A percentile compares a stretch with the other conserved stretches of the same genome.
phyloP scores from a whole-genome alignment of 2,888 invertebrate species.

The Nomada fucata region DNA sequence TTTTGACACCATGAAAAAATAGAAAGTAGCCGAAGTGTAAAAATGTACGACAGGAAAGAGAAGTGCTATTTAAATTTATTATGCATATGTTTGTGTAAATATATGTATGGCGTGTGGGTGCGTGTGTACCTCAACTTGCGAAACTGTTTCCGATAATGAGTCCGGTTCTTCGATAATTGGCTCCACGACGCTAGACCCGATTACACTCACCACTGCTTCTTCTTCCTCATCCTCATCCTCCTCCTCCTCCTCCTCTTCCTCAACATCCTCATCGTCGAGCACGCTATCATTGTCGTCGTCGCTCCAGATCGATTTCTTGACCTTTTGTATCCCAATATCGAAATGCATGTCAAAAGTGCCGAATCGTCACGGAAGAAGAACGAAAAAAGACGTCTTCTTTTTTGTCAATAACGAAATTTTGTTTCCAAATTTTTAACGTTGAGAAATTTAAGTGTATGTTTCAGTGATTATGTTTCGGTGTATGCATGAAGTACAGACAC shows the following conservation, averaged over 20 bases:
- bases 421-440: background rate
- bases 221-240: slow-evolving; percentile 74
- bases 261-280: slow-evolving; percentile 11
- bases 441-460: slow-evolving; percentile 16
- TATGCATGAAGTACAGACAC: background rate
- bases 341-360: slow-evolving; percentile 51
- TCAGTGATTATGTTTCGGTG: slow-evolving; percentile 4
- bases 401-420: background rate
- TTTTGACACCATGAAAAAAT: background rate
- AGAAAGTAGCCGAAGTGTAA: background rate
- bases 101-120: slow-evolving; percentile 54
- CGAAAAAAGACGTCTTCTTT: background rate
- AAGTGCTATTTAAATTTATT: slow-evolving; percentile 7
- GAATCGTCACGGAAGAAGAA: slow-evolving; percentile 34
- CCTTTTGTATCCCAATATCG: slow-evolving; percentile 61
- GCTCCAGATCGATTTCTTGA: slow-evolving; percentile 54
- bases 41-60: background rate
- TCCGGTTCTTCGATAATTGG: slow-evolving; percentile 75
- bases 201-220: slow-evolving; percentile 77
- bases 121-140: slow-evolving; percentile 77
- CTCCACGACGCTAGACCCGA: slow-evolving; percentile 77
- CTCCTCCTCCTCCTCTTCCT: slow-evolving; percentile 75
- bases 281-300: slow-evolving; percentile 24
- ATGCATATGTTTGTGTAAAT: slow-evolving; percentile 63
- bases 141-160: slow-evolving; percentile 67